These are phyloP conservation scores for Stichodactyla mertensii DNA, from an alignment of 64 coral and sea anemone species.

Conservation along the genomic window DNA sequence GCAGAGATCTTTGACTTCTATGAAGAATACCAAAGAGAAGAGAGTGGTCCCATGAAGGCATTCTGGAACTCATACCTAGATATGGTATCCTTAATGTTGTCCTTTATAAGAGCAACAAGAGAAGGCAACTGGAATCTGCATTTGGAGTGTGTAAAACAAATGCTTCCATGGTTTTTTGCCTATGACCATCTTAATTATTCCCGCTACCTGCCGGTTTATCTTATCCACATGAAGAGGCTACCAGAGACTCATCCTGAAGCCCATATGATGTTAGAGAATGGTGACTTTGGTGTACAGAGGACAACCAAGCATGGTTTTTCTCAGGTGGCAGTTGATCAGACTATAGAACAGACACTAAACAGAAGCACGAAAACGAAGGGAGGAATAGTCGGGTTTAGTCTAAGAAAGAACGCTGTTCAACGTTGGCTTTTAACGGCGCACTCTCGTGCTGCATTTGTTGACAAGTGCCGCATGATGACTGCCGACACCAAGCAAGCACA, in stretches of 20 bases:
- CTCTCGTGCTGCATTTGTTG: conserved; percentile 14
- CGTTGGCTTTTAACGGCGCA: conserved; percentile 42
- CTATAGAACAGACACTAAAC: conserved; percentile 40
- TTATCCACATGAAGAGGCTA: conserved; percentile 48
- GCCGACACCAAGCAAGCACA: neutral
- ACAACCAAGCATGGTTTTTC: conserved; percentile 23
- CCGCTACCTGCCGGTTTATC: conserved; percentile 40
- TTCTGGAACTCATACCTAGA: conserved; percentile 48
- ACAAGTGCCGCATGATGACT: conserved; percentile 28
- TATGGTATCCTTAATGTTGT: conserved; percentile 41
- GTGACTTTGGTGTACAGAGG: conserved; percentile 33
- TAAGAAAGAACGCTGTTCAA: conserved; percentile 38
- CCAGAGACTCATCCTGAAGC: conserved; percentile 63
- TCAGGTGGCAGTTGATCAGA: conserved; percentile 32
- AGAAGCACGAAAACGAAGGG: conserved; percentile 50
- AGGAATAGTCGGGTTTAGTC: conserved; percentile 38
- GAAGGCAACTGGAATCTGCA: conserved; percentile 45
- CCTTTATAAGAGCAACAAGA: conserved; percentile 40
- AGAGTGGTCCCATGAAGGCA: conserved; percentile 23
- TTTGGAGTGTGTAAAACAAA: conserved; percentile 28
- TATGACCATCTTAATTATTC: conserved; percentile 55
- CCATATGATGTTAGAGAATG: conserved; percentile 34
- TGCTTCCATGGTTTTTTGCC: conserved; percentile 57
- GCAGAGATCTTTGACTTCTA: conserved; percentile 12
- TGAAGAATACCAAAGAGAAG: conserved; percentile 30